phyloP scores from a whole-genome alignment of 2,797 vertebrate species.

The Propithecus perrieri region DNA sequence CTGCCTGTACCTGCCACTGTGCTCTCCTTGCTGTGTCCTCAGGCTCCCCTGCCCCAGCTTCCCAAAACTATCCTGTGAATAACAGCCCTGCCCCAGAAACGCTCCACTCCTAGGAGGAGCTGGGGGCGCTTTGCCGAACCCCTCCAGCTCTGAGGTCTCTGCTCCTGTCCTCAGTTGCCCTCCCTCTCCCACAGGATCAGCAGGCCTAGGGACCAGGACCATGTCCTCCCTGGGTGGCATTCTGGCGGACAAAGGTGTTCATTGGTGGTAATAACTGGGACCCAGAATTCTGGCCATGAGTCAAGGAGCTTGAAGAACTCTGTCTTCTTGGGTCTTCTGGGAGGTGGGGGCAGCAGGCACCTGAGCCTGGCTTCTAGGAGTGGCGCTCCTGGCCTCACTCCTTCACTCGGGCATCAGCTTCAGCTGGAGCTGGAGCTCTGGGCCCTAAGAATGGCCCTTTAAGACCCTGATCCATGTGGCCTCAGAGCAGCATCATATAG shows the following conservation, averaged over 20 bases:
- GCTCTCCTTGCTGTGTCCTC: neutral
- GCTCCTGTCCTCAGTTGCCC: neutral
- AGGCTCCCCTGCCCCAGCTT: neutral
- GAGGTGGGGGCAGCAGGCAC: neutral
- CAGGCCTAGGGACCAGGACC: neutral
- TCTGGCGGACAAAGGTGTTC: neutral
- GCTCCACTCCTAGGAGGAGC: neutral
- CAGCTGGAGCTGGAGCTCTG: neutral
- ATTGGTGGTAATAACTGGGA: neutral
- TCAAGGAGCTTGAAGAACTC: neutral
- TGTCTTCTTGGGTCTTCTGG: neutral
- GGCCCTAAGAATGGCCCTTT: neutral
- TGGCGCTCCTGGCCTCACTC: neutral
- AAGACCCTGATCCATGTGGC: neutral
- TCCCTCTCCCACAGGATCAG: neutral
- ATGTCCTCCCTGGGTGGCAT: neutral
- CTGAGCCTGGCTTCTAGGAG: neutral
- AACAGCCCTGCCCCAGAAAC: neutral
- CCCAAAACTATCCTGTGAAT: neutral
- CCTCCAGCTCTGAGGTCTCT: neutral
- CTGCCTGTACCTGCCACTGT: neutral
- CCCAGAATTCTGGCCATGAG: neutral
- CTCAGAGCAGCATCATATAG: neutral
- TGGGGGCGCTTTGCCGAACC: neutral
- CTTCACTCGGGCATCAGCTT: neutral